Evolutionary conservation across 2,797 vertebrate species (phyloP).

Genomic region (Eupleurogrammus muticus): DNA sequence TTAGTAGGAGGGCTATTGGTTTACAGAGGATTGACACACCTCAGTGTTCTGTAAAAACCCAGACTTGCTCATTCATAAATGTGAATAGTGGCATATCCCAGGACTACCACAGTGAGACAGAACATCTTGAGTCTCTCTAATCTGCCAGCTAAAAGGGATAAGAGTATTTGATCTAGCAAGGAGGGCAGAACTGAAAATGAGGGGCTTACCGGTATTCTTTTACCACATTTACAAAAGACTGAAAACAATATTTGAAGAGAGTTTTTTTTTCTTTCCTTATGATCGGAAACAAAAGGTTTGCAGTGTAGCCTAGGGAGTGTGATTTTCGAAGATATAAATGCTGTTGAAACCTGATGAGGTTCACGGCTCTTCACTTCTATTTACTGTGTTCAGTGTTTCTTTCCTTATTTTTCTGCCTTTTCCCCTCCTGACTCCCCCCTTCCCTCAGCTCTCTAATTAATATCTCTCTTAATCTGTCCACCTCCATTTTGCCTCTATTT

Average conservation of each 20-base stretch:
- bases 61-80: conserved; percentile 53
- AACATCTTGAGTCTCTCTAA: conserved; percentile 80
- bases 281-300: conserved; percentile 16
- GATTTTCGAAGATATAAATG: conserved; percentile 13
- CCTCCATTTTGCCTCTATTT: conserved; percentile 73
- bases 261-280: background rate
- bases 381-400: conserved; percentile 26
- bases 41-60: conserved; percentile 21
- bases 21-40: conserved; percentile 17
- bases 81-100: conserved; percentile 48
- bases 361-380: conserved; percentile 6
- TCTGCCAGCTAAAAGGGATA: conserved; percentile 77
- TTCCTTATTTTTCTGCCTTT: conserved; percentile 40
- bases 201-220: conserved; percentile 47
- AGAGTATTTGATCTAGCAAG: conserved; percentile 72
- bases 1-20: background rate
- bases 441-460: conserved; percentile 70
- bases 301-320: background rate
- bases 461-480: conserved; percentile 76
- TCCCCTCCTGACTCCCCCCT: conserved; percentile 54
- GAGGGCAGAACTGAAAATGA: conserved; percentile 56
- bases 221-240: conserved; percentile 53
- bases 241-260: conserved; percentile 37
- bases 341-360: conserved; percentile 30
- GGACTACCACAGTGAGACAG: conserved; percentile 54